Percentiles rank a stretch among this genome's conserved stretches.
phyloP scores from a whole-genome alignment of 2,113 vertebrate genomes.

The Prinia subflava region DNA sequence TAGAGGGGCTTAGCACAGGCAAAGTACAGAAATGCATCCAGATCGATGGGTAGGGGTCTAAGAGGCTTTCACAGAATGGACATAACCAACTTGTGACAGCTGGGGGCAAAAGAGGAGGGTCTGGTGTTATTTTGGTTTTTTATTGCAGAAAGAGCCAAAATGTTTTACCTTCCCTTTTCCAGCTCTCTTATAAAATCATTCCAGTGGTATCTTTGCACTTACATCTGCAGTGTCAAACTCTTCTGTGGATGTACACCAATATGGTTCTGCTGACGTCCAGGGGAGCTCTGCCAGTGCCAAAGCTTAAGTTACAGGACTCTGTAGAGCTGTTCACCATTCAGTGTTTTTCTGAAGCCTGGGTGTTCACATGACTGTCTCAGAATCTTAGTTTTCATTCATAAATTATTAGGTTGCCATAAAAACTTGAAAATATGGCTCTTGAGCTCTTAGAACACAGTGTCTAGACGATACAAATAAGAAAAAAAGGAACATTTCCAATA shows the following conservation, averaged over 20 bases:
- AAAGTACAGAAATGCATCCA: not conserved
- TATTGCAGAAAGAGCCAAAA: not conserved
- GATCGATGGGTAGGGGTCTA: not conserved
- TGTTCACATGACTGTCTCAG: not conserved
- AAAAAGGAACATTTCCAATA: not conserved
- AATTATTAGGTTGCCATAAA: not conserved
- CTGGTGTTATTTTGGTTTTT: not conserved
- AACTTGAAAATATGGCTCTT: not conserved
- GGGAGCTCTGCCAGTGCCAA: not conserved
- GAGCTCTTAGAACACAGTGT: not conserved
- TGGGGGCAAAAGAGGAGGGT: not conserved
- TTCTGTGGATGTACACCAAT: not conserved
- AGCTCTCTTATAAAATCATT: not conserved
- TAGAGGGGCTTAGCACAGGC: not conserved
- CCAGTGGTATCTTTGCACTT: not conserved
- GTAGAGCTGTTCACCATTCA: not conserved
- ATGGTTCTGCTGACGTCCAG: not conserved
- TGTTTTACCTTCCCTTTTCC: not conserved
- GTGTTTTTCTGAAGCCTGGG: not conserved
- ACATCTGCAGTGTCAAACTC: not conserved
- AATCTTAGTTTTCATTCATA: not conserved
- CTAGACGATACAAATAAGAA: not conserved
- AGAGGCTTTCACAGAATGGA: not conserved
- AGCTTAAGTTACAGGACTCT: not conserved
- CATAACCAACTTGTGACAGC: not conserved